A percentile compares a stretch with the other conserved stretches of the same genome.
Conservation (phyloP, 2,797 vertebrate species). For the Lates japonicus region DNA sequence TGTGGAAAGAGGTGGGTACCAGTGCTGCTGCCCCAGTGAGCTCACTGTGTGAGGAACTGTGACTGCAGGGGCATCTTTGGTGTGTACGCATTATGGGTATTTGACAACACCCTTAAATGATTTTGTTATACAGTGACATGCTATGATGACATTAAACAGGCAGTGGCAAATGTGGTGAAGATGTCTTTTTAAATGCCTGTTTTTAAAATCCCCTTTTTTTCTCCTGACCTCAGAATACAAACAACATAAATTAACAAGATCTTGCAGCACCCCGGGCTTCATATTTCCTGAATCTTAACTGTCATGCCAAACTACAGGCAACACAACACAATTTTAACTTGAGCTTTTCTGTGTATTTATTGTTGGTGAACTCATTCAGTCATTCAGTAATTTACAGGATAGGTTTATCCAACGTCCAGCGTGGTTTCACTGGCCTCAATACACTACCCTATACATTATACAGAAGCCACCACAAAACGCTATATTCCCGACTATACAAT, state of each 20-base stretch:
- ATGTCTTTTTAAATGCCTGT: not conserved
- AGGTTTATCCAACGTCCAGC: not conserved
- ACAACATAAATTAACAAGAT: not conserved
- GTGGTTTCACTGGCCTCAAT: not conserved
- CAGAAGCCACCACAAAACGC: not conserved
- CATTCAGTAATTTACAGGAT: not conserved
- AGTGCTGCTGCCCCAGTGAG: constrained; percentile 59
- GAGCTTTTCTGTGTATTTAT: not conserved
- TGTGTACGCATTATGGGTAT: constrained; percentile 15
- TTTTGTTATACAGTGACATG: constrained; percentile 21
- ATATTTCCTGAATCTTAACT: not conserved
- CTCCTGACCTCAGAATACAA: constrained; percentile 2
- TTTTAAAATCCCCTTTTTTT: not conserved
- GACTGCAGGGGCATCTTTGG: constrained; percentile 44
- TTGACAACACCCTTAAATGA: constrained; percentile 40
- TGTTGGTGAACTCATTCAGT: not conserved
- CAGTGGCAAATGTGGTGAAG: not conserved
- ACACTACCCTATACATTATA: not conserved
- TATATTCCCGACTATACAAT: not conserved
- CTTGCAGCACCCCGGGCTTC: not conserved
- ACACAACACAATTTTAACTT: not conserved
- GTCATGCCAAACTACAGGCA: not conserved
- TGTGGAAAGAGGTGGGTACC: constrained; percentile 47
- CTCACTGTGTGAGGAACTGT: constrained; percentile 50
- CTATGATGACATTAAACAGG: constrained; percentile 26